Percentiles rank a stretch among this genome's conserved stretches.
These are phyloP conservation scores for Micrasema longulum DNA, from an alignment of 1,140 invertebrate species.

Conservation along the genomic window DNA sequence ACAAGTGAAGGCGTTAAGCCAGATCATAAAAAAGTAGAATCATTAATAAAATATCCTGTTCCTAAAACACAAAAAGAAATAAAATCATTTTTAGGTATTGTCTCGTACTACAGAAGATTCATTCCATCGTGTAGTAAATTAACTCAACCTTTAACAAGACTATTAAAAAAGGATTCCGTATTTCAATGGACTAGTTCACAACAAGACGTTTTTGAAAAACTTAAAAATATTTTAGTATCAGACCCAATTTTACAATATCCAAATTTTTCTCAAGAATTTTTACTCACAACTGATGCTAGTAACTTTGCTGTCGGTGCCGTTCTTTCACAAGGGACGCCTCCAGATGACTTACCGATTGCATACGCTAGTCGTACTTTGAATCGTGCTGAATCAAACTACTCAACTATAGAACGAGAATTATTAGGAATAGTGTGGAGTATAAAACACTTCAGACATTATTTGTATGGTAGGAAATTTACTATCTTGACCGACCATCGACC, in stretches of 20 bases:
- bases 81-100: not conserved
- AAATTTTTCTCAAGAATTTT: not conserved
- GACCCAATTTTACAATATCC: not conserved
- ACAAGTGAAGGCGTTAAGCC: not conserved
- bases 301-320: not conserved
- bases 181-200: no score
- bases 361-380: conserved; percentile 3
- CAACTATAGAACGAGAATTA: conserved; percentile 4
- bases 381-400: not conserved
- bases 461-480: conserved; percentile 16
- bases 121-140: conserved; percentile 12
- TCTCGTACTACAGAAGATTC: conserved; percentile 2
- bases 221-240: not conserved
- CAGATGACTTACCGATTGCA: not conserved
- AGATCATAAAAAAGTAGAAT: not conserved
- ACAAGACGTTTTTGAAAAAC: no score
- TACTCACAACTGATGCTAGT: not conserved
- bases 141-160: conserved; percentile 7
- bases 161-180: no score
- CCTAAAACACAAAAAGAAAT: not conserved
- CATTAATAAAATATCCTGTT: not conserved
- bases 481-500: conserved; percentile 15
- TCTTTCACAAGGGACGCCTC: not conserved
- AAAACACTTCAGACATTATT: conserved; percentile 13
- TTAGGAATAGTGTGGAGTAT: conserved; percentile 1